Evolutionary conservation across 2,113 vertebrate species (phyloP), one percentile per base, ranked within the genome.

Genomic region (Pseudorectes ferrugineus): DNA sequence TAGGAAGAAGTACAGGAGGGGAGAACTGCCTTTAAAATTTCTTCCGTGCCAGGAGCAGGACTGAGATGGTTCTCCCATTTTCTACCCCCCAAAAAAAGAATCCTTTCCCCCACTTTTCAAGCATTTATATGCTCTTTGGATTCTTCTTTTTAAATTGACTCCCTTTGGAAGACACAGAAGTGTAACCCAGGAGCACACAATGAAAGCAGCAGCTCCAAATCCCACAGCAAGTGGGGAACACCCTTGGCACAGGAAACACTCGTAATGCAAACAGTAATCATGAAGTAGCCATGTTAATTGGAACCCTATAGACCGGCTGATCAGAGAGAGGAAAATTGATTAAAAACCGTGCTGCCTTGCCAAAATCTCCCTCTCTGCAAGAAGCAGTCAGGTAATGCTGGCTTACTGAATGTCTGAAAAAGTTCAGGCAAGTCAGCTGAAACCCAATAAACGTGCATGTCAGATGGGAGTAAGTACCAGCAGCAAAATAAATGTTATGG

Each of bases 341-440:
- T 85, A 49, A 92, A 85, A 82, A 18, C 8, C 1, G 0, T 6
- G 5, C 23, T 54, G 25, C 33, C 49, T n/a, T 66, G 85, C 88
- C 95, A 93, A 90, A 80, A 54, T 54, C 43, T 36, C 46, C 61
- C 70, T 63, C 43, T 89, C 81, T 92, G 11, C 67, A 85, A 89
- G 88, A 61, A 85, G n/a, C 24, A 21, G 21, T 28, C 74, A 74
- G 63, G 74, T 83, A 80, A 45, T 36, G 14, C 15, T 31, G 54
- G 24, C 35, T 87, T 62, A 51, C 45, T 5, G 12, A 66, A 65
- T 4, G 31, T 18, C 55, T 96, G 68, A n/a, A 31, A 33, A 62
- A 85, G 46, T 90, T 90, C 18, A 33, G 52, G 48, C 5, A 9
- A 92, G 75, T 38, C 75, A 83, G 78, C 54, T 71, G 78, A 92